Evolutionary conservation across 2,888 invertebrate genomes (phyloP), one percentile per base, ranked within the genome.

Genomic region (Melitaea athalia): DNA sequence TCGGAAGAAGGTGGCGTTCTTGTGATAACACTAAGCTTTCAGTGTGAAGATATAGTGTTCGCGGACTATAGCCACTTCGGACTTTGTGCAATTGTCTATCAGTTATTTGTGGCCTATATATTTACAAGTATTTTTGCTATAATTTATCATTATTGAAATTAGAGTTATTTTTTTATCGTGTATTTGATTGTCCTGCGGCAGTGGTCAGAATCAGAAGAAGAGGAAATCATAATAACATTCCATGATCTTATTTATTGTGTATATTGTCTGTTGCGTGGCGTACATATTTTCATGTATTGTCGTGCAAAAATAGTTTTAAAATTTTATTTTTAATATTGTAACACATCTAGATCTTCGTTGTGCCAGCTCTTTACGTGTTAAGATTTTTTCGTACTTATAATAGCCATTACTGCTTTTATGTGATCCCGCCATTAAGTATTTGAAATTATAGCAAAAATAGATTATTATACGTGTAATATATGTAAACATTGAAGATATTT

Each of bases 171-270:
- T 89, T 89, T 81, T 86, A 84, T 84, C 83, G 74, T 75, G 73
- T 75, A 75, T 75, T 73, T 75, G 80, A 82, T 80, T 77, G 76
- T 77, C 78, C 77, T 82, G 81, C 81, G 74, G 72, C 72, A 77
- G 78, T 78, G 79, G 78, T 79, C 78, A 79, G 81, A 80, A 79
- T 74, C 77, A 81, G 11, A 83, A 83, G 81, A 83, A 80, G 73
- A 80, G 81, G 80, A 86, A 89, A 86, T 86, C 83, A 85, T 87
- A 85, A 85, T 86, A 87, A 92, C 92, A 92, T 92, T 92, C 92
- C 92, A 92, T 90, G 89, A 88, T 91, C 86, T 91, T 88, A 92
- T 91, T 92, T 92, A 92, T 92, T 92, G 86, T 92, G 90, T 92
- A 92, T 89, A 91, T 90, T 90, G 83, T 88, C 85, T 79, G 85